phyloP scores from a whole-genome alignment of 2,113 vertebrate species.

The Hippoglossus stenolepis region DNA sequence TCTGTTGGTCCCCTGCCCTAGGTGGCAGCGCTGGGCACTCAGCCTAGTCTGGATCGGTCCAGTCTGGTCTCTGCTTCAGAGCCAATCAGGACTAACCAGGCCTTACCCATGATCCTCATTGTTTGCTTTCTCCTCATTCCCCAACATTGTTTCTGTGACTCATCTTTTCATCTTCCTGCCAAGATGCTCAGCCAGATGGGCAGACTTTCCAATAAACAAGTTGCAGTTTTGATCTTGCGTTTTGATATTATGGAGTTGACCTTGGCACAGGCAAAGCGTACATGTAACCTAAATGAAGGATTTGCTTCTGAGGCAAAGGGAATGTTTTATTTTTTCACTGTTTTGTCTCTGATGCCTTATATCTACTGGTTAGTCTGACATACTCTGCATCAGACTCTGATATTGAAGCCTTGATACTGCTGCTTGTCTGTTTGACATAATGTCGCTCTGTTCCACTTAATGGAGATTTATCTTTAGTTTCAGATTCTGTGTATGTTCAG shows the following conservation, averaged over 20 bases:
- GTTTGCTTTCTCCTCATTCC: constrained; percentile 48
- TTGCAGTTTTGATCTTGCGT: constrained; percentile 66
- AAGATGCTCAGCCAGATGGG: constrained; percentile 57
- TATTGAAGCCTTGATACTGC: constrained; percentile 27
- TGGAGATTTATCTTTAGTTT: constrained; percentile 17
- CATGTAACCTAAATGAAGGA: constrained; percentile 41
- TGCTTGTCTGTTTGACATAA: not conserved
- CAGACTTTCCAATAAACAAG: constrained; percentile 71
- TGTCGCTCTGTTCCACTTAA: not conserved
- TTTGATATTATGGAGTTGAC: constrained; percentile 55
- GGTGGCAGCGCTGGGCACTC: constrained; percentile 63
- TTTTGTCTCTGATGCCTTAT: constrained; percentile 41
- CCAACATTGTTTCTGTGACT: constrained; percentile 31
- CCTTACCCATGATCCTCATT: constrained; percentile 67
- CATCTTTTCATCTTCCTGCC: constrained; percentile 72
- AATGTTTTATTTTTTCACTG: constrained; percentile 12
- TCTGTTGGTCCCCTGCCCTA: constrained; percentile 64
- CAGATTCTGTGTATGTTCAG: not conserved
- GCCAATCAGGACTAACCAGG: constrained; percentile 56
- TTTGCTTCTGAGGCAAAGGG: constrained; percentile 31
- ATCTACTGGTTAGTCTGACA: constrained; percentile 26
- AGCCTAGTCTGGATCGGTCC: constrained; percentile 62
- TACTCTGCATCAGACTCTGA: constrained; percentile 18
- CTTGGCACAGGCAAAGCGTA: constrained; percentile 37
- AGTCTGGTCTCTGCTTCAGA: constrained; percentile 52